These are phyloP conservation scores for Craniophora ligustri DNA, from an alignment of 2,888 invertebrate species.

Conservation along the genomic window DNA sequence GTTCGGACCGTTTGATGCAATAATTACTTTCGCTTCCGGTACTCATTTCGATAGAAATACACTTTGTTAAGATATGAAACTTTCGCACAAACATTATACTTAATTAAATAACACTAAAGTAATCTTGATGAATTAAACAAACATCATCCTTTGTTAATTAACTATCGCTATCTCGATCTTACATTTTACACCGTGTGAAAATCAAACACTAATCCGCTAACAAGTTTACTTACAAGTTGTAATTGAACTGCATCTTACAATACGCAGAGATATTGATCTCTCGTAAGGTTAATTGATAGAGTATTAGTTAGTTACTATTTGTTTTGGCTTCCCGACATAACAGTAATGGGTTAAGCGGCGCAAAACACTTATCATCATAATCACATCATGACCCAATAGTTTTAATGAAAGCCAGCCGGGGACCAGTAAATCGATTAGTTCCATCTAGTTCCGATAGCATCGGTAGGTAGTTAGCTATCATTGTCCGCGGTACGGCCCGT, in stretches of 20 bases:
- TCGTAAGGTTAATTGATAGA: constrained; percentile 49
- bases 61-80: constrained; percentile 4
- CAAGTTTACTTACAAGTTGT: constrained; percentile 46
- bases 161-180: constrained; percentile 31
- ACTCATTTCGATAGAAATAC: constrained; percentile 1
- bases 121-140: constrained; percentile 11
- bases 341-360: constrained; percentile 63
- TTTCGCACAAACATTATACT: constrained; percentile 1
- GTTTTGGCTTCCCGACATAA: constrained; percentile 51
- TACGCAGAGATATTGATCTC: constrained; percentile 46
- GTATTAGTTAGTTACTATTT: constrained; percentile 47
- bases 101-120: constrained; percentile 1
- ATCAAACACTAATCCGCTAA: constrained; percentile 36
- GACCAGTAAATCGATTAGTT: constrained; percentile 80
- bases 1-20: constrained; percentile 10
- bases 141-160: constrained; percentile 21
- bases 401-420: constrained; percentile 77
- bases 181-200: constrained; percentile 39
- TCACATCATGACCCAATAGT: constrained; percentile 78
- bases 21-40: constrained; percentile 12
- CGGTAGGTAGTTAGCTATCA: constrained; percentile 79
- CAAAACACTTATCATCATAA: constrained; percentile 68
- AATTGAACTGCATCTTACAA: constrained; percentile 52
- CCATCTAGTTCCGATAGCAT: constrained; percentile 77
- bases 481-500: constrained; percentile 68